Base-by-base conservation (phyloP, 2,888 invertebrate species). In the Brenthis daphne region DNA sequence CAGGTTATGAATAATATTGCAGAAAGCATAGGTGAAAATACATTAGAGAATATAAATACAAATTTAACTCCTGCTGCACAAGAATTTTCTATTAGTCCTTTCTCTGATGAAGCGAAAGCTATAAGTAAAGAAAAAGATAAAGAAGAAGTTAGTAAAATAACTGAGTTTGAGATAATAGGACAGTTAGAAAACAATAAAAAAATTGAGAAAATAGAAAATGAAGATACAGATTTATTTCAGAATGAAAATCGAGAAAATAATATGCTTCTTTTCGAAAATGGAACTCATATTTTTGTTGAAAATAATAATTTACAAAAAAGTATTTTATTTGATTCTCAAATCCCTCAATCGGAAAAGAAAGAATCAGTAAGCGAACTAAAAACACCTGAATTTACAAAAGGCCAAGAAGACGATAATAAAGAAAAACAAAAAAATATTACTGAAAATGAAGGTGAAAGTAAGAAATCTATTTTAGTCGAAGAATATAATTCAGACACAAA, bases 381-480 rank as follows among this genome's bases (percentile, higher is more conserved):
- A 43, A 8, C 8, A 43, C 2, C 37, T 43, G 37, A 37, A 37
- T 6, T 37, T 37, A 37, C 6, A 0, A 0, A 37, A 8, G 8
- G 37, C 37, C 37, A 8, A 37, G 33, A 53, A 43, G 13, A 53
- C 37, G 13, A 37, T 16, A 43, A 57, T 48, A 37, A 63, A 47
- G 24, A 24, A 3, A 8, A n/a, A 47, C 20, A 47, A 50, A 50
- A 63, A 57, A 64, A 29, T 64, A 73, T 51, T 64, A 66, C 11
- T 6, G 66, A 69, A 61, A 74, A 70, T 58, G 68, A 73, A 54
- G 69, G 64, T 55, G 71, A 74, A 63, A 61, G 71, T 33, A 55
- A 20, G 29, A 53, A 61, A 14, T 4, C 14, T n/a, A n/a, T 29
- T 29, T 58, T 48, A 29, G 4, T 13, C 48, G 48, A 48, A 11